Evolutionary conservation across 2,113 vertebrate genomes (phyloP).

Genomic region (Dipodomys spectabilis): DNA sequence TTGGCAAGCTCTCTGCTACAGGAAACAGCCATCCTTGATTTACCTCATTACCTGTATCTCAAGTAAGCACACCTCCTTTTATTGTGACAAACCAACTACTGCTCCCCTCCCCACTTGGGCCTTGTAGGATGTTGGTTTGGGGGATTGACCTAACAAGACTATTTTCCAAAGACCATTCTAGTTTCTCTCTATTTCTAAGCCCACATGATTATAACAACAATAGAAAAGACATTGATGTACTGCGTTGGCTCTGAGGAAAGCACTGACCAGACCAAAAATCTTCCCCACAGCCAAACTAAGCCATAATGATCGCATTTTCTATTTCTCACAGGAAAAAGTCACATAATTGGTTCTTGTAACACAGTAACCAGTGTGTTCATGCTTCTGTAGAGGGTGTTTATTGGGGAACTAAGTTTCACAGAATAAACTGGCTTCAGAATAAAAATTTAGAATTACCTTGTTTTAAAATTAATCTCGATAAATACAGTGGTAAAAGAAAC

Average conservation of each 20-base stretch:
- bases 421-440: conserved; percentile 53
- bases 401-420: conserved; percentile 37
- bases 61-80: conserved; percentile 24
- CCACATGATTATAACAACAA: conserved; percentile 39
- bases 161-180: conserved; percentile 52
- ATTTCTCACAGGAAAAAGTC: conserved; percentile 59
- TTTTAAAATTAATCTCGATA: conserved; percentile 58
- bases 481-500: not conserved
- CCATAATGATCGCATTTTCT: conserved; percentile 30
- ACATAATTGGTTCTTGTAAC: conserved; percentile 63
- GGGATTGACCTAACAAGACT: not conserved
- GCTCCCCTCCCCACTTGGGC: not conserved
- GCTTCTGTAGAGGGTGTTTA: conserved; percentile 56
- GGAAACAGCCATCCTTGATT: not conserved
- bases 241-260: conserved; percentile 37
- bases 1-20: not conserved
- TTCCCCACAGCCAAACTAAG: conserved; percentile 30
- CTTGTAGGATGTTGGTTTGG: not conserved
- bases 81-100: conserved; percentile 2
- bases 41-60: not conserved
- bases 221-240: not conserved
- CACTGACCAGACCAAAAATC: conserved; percentile 27
- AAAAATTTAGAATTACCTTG: conserved; percentile 49
- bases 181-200: conserved; percentile 34
- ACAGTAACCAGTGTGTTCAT: conserved; percentile 47